Conservation (phyloP, 2,113 vertebrate genomes). For the Tachycineta bicolor region DNA sequence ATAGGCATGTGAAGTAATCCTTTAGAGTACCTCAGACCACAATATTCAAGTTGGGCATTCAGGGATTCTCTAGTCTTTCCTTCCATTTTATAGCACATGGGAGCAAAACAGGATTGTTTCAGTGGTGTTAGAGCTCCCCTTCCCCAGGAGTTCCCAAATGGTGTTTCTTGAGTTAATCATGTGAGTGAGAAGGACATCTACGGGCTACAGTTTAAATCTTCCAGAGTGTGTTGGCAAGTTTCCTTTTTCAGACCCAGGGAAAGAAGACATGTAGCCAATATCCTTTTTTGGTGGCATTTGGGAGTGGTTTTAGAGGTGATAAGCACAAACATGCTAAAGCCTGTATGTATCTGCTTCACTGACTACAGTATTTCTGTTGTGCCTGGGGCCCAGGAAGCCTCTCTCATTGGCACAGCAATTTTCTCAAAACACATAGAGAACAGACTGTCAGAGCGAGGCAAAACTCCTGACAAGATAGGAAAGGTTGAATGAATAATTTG, state of each 20-base stretch:
- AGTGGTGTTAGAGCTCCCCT: background rate
- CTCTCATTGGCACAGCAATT: background rate
- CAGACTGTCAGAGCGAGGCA: background rate
- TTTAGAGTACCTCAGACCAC: background rate
- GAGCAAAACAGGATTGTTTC: background rate
- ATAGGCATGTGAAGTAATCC: background rate
- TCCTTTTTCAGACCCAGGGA: background rate
- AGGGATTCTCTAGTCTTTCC: background rate
- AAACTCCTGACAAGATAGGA: background rate
- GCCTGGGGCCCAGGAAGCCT: background rate
- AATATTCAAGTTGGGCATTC: background rate
- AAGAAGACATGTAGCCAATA: background rate
- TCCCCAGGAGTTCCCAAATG: background rate
- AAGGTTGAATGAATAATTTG: background rate
- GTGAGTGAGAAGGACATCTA: background rate
- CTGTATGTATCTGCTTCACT: background rate
- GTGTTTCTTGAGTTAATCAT: background rate
- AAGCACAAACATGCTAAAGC: background rate
- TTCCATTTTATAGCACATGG: background rate
- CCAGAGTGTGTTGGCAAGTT: background rate
- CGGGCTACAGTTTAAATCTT: background rate
- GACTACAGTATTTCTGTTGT: background rate
- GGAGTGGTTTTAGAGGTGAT: background rate
- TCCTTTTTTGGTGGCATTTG: background rate
- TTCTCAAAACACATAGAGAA: background rate